Conservation (phyloP, 2,113 vertebrate genomes). For the Hyla sarda region DNA sequence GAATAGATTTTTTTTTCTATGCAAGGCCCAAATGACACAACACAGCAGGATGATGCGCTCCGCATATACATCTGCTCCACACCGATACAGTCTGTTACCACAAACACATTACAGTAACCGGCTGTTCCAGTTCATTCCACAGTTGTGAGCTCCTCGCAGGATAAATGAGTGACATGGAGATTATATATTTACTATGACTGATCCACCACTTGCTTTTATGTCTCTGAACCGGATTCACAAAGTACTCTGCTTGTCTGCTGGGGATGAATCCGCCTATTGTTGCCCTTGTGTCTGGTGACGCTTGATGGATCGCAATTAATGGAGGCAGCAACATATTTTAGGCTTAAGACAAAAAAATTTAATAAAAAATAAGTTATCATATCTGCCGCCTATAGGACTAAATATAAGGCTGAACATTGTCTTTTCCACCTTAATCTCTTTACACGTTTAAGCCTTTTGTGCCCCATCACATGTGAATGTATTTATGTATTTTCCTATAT, state of each 20-base stretch:
- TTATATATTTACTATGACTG: constrained; percentile 19
- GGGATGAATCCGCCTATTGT: neutral
- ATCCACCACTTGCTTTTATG: constrained; percentile 7
- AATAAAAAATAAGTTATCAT: too few relatives aligned
- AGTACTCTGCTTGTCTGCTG: neutral
- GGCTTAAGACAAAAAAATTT: neutral
- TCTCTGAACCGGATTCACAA: neutral
- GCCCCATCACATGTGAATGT: too few relatives aligned
- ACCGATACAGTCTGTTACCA: too few relatives aligned
- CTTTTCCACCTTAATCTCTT: neutral
- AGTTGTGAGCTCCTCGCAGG: constrained; percentile 15
- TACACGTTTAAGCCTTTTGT: too few relatives aligned
- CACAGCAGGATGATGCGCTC: neutral
- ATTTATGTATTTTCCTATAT: too few relatives aligned
- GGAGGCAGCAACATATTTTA: neutral
- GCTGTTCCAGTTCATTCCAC: constrained; percentile 30
- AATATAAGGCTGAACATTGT: neutral
- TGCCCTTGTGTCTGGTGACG: neutral
- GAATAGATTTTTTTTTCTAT: too few relatives aligned
- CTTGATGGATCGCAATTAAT: neutral
- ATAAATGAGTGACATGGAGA: constrained; percentile 8
- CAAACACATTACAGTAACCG: constrained; percentile 32
- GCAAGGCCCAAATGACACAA: constrained; percentile 2
- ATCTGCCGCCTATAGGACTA: neutral
- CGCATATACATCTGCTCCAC: constrained; percentile 36